phyloP scores from a whole-genome alignment of 2,113 vertebrate genomes.

The Sinocyclocheilus anshuiensis region DNA sequence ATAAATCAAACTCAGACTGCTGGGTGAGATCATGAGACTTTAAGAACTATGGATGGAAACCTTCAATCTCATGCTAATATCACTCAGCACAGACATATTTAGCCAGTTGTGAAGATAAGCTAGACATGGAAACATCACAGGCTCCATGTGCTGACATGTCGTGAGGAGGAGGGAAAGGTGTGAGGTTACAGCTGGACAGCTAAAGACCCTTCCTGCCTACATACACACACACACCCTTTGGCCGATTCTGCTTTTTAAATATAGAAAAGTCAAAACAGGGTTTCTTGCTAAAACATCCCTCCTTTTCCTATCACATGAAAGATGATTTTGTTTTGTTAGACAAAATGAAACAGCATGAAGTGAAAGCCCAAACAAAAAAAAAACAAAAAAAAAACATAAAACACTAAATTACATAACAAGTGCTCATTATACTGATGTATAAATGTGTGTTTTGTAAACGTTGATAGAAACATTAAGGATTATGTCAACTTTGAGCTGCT shows the following conservation, averaged over 20 bases:
- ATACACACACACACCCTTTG: conserved; percentile 11
- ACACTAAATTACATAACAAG: neutral
- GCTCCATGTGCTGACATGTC: conserved; percentile 53
- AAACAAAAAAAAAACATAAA: neutral
- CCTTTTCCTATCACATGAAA: neutral
- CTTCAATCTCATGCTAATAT: neutral
- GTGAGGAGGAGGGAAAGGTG: conserved; percentile 32
- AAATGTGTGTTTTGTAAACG: neutral
- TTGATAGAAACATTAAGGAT: neutral
- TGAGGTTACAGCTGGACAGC: conserved; percentile 62
- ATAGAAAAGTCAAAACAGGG: neutral
- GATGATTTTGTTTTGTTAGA: neutral
- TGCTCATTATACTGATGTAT: neutral
- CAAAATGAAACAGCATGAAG: neutral
- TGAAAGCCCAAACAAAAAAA: neutral
- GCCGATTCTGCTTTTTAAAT: neutral
- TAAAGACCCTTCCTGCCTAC: conserved; percentile 54
- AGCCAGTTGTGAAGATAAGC: conserved; percentile 26
- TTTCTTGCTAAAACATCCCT: neutral
- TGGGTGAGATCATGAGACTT: neutral
- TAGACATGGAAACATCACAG: conserved; percentile 44
- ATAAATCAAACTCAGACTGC: neutral
- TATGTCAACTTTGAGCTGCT: neutral
- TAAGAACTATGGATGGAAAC: neutral
- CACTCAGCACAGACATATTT: conserved; percentile 30